Conservation (phyloP, 2,797 vertebrate species). For the Paedocypris micromegethes region DNA sequence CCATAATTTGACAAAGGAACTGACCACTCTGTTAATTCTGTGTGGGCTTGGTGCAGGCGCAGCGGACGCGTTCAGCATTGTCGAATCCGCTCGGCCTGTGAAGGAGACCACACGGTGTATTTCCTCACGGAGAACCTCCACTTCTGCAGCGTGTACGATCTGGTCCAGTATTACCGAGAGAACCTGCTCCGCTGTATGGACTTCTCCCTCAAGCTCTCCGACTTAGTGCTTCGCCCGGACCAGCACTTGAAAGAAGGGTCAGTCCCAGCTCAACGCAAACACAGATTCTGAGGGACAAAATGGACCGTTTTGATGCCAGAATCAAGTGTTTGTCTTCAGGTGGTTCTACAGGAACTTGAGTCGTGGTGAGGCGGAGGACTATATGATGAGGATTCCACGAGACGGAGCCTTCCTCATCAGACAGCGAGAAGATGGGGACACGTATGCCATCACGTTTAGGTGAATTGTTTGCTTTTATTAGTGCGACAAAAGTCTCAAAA, state of each 20-base stretch:
- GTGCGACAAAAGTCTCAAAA: no score
- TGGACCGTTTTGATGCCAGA: no score
- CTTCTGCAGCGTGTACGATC: slow-evolving; percentile 79
- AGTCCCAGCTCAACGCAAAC: slow-evolving; percentile 39
- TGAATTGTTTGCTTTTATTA: slow-evolving; percentile 42
- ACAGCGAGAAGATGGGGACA: slow-evolving; percentile 78
- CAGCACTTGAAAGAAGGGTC: slow-evolving; percentile 82
- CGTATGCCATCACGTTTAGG: slow-evolving; percentile 97
- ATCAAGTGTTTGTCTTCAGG: slow-evolving; percentile 57
- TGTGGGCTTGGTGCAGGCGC: slow-evolving; percentile 68
- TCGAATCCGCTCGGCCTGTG: slow-evolving; percentile 76
- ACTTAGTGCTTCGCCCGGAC: slow-evolving; percentile 80
- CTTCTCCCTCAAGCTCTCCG: slow-evolving; percentile 88
- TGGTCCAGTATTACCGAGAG: slow-evolving; percentile 90
- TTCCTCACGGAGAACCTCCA: slow-evolving; percentile 86
- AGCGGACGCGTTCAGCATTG: slow-evolving; percentile 90
- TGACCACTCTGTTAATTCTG: not conserved
- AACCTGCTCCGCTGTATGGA: slow-evolving; percentile 84
- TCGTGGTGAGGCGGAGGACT: slow-evolving; percentile 90
- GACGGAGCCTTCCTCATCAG: slow-evolving; percentile 95
- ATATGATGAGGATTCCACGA: slow-evolving; percentile 87
- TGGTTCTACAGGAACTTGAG: slow-evolving; percentile 95
- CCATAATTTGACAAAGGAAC: not conserved
- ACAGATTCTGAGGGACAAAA: not conserved
- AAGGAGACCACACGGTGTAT: slow-evolving; percentile 70